Base-by-base conservation (phyloP, 2,888 invertebrate species). In the Harpagoxenus sublaevis region DNA sequence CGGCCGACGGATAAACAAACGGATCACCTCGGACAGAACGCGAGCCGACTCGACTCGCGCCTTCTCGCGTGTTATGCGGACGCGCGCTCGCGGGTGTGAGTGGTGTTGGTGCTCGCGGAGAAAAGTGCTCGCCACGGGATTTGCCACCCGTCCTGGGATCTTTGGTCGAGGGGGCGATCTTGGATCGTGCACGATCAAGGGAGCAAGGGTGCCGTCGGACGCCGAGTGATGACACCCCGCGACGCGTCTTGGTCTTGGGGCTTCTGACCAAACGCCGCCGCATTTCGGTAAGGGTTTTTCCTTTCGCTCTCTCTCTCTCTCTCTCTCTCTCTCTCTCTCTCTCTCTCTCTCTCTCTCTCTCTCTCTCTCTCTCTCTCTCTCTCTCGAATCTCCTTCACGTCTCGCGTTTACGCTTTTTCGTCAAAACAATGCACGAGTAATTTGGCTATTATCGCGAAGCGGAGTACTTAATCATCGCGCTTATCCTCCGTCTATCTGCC, bases 11-110 rank as follows among this genome's bases (percentile, higher is more conserved):
- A 48, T 15, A 45, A 28, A 57, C 48, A 53, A 66, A 48, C 63
- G 82, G 70, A 78, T 70, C 35, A 6, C 6, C 5, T 5, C 35
- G 73, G 57, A 35, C 35, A 6, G 35, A 35, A 6, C 35, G 35
- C 35, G 35, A 35, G 35, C 35, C 35, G 35, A 35, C 4, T 6
- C 35, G 35, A 35, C 35, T 35, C 35, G 35, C 35, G 35, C 35
- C 35, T 35, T 53, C 84, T 42, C 42, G 42, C 42, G 48, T 4
- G 48, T 15, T 48, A 12, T 3, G 48, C 78, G 87, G 83, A 60
- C 70, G 83, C 87, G 81, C 57, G 75, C 31, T 55, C 71, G 84
- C 87, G 85, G 60, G 84, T 89, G 81, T 82, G 83, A 83, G 71
- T 83, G 66, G 78, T 62, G 51, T 18, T 18, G 15, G n/a, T 53